Conservation (phyloP, 2,888 invertebrate species). For the Tinea semifulvella region DNA sequence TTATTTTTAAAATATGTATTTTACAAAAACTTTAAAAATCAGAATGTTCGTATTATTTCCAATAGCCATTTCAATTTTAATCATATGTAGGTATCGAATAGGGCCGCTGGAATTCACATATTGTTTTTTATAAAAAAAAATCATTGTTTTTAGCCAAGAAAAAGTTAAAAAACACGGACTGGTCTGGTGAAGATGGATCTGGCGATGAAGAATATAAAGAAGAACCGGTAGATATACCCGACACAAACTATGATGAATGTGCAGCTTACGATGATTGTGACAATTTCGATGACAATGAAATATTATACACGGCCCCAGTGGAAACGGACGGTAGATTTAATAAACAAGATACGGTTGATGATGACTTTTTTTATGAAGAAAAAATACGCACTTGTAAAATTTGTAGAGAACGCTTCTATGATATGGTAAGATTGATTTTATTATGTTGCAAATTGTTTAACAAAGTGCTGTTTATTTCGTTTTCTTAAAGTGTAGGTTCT, state of each 20-base stretch:
- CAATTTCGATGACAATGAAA: neutral
- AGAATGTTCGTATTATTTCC: too few relatives aligned
- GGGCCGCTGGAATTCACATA: too few relatives aligned
- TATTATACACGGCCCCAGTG: neutral
- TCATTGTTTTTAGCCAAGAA: neutral
- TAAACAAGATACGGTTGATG: neutral
- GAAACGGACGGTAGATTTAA: neutral
- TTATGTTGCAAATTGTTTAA: neutral
- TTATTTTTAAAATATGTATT: too few relatives aligned
- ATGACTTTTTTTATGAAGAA: constrained; percentile 2
- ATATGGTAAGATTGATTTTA: constrained; percentile 31
- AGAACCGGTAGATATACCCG: too few relatives aligned
- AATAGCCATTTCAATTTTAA: too few relatives aligned
- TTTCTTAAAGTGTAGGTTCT: too few relatives aligned
- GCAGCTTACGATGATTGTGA: neutral
- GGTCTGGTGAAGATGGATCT: neutral
- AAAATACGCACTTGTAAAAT: constrained; percentile 26
- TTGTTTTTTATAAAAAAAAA: too few relatives aligned
- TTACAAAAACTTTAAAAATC: too few relatives aligned
- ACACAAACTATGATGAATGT: constrained; percentile 1
- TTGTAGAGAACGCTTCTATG: constrained; percentile 37
- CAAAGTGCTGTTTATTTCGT: too few relatives aligned
- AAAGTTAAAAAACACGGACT: neutral
- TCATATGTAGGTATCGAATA: too few relatives aligned
- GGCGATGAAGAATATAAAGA: too few relatives aligned